Evolutionary conservation across 2,888 invertebrate genomes (phyloP).

Genomic region (Bimastos eiseni): DNA sequence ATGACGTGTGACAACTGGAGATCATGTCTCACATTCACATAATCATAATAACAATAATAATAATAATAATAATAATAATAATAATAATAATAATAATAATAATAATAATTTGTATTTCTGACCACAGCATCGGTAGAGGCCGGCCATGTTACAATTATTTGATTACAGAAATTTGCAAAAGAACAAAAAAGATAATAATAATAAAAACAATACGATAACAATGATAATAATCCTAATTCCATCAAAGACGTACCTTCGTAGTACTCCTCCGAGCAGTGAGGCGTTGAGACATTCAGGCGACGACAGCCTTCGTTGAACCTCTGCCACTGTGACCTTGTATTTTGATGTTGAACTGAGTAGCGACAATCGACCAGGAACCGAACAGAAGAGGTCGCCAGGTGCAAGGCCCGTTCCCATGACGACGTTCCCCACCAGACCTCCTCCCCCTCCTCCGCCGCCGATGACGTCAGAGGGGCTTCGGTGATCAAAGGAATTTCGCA

Average conservation of each 20-base stretch:
- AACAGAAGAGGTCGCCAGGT: conserved; percentile 93
- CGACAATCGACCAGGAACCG: conserved; percentile 91
- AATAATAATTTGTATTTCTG: too few species aligned
- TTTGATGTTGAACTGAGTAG: conserved; percentile 97
- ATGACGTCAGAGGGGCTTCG: background rate
- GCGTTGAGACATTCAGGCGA: conserved; percentile 99
- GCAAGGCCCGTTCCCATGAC: conserved; percentile 59
- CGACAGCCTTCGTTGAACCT: conserved; percentile 93
- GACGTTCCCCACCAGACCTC: background rate
- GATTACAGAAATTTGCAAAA: too few species aligned
- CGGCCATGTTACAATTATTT: too few species aligned
- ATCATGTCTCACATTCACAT: too few species aligned
- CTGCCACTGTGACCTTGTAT: conserved; percentile 98
- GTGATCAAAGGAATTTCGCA: background rate
- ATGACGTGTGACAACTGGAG: too few species aligned
- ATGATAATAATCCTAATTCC: background rate
- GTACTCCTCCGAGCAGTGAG: conserved; percentile 92
- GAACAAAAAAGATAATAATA: background rate
- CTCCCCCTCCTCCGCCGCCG: background rate
- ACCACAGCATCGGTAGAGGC: too few species aligned
- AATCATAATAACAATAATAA: too few species aligned
- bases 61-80: too few species aligned
- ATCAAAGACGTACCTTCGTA: conserved; percentile 74
- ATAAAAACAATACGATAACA: background rate
- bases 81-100: too few species aligned